Evolutionary conservation across 2,113 vertebrate genomes (phyloP).

Genomic region (Prionailurus bengalensis): DNA sequence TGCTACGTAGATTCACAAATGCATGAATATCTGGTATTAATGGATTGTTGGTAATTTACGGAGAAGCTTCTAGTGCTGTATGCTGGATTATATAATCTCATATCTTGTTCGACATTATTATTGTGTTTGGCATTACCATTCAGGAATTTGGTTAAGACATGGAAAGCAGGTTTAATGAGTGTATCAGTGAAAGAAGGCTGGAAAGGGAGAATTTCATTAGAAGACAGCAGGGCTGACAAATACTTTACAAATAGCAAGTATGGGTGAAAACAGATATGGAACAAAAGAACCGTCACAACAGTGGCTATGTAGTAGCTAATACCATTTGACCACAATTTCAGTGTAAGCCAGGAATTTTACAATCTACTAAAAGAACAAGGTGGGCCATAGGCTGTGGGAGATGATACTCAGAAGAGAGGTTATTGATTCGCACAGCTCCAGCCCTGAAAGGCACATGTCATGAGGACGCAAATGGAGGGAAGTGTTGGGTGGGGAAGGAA

Average conservation of each 20-base stretch:
- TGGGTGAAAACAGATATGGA: background rate
- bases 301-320: no score
- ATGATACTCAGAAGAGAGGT: background rate
- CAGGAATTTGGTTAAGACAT: background rate
- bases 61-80: background rate
- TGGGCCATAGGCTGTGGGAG: background rate
- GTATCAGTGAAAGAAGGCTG: background rate
- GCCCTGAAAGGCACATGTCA: background rate
- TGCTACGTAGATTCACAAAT: background rate
- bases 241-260: background rate
- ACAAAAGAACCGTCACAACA: background rate
- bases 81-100: background rate
- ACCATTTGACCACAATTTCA: background rate
- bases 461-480: background rate
- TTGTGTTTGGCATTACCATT: background rate
- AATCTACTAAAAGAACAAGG: background rate
- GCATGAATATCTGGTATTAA: background rate
- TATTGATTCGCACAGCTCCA: background rate
- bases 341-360: background rate
- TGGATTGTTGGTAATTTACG: background rate
- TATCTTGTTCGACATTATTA: background rate
- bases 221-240: background rate
- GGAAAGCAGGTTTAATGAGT: background rate
- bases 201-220: background rate
- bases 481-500: background rate